These are phyloP conservation scores for Mimumesa dahlbomi DNA, from an alignment of 2,888 invertebrate genomes.

Conservation along the genomic window DNA sequence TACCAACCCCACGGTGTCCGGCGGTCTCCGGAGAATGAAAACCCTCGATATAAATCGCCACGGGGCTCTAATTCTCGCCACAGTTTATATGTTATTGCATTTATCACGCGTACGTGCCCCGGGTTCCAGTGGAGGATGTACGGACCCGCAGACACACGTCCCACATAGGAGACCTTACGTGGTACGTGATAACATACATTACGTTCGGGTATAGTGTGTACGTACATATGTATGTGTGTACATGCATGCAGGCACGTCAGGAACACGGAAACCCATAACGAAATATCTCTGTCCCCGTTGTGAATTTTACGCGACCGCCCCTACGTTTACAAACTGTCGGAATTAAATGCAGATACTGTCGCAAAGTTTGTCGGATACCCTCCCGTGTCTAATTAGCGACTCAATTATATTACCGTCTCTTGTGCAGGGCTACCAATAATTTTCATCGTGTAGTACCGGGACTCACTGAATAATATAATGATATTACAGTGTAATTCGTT, in stretches of 20 bases:
- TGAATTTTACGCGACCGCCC: conserved; percentile 25
- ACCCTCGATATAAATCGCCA: conserved; percentile 76
- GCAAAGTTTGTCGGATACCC: conserved; percentile 4
- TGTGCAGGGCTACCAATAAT: too few species aligned
- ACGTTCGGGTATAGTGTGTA: too few species aligned
- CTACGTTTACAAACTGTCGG: conserved; percentile 33
- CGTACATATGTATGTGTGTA: too few species aligned
- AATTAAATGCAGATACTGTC: not conserved
- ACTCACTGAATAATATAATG: too few species aligned
- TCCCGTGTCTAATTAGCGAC: conserved; percentile 18
- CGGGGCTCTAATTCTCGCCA: conserved; percentile 76
- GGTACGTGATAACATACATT: conserved; percentile 68
- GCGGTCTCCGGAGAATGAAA: conserved; percentile 30
- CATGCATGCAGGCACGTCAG: conserved; percentile 25
- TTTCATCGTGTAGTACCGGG: too few species aligned
- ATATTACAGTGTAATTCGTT: too few species aligned
- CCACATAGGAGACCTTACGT: conserved; percentile 56
- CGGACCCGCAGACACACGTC: conserved; percentile 54
- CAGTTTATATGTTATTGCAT: conserved; percentile 79
- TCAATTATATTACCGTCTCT: too few species aligned
- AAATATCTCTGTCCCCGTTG: conserved; percentile 52
- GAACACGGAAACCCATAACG: conserved; percentile 45
- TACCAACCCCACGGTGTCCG: conserved; percentile 32
- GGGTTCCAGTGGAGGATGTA: conserved; percentile 53
- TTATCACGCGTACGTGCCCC: conserved; percentile 76